phyloP scores from a whole-genome alignment of 2,113 vertebrate species.

The Loxodonta africana region DNA sequence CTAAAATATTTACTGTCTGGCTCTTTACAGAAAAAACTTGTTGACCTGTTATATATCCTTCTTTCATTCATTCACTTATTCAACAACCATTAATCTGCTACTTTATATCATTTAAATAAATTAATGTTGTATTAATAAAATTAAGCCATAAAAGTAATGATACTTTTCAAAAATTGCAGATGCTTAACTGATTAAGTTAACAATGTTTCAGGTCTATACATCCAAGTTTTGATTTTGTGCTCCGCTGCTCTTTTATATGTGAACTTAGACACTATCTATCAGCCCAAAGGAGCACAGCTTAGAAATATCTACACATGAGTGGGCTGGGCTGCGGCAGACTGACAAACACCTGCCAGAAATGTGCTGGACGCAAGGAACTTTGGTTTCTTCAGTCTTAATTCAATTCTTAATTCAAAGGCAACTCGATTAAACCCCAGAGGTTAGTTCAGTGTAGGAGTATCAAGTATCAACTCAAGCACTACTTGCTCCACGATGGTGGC shows the following conservation, averaged over 20 bases:
- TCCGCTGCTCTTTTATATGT: neutral
- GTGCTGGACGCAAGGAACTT: neutral
- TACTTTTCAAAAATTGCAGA: conserved; percentile 38
- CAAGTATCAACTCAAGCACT: neutral
- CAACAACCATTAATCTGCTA: neutral
- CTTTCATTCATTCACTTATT: conserved; percentile 2
- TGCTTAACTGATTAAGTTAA: conserved; percentile 16
- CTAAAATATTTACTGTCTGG: conserved; percentile 11
- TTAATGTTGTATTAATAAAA: conserved; percentile 43
- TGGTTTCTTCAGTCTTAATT: conserved; percentile 23
- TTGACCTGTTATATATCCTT: neutral
- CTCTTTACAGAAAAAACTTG: neutral
- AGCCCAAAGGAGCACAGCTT: conserved; percentile 1
- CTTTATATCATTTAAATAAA: conserved; percentile 32
- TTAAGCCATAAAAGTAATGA: conserved; percentile 30
- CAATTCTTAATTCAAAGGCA: neutral
- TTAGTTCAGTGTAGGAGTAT: neutral
- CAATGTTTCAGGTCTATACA: neutral
- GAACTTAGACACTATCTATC: conserved; percentile 42
- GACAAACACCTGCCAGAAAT: conserved; percentile 6
- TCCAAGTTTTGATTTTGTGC: neutral
- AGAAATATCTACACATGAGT: conserved; percentile 21
- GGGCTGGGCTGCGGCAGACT: neutral
- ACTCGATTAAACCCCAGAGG: neutral
- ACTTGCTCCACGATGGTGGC: neutral